Base-by-base conservation (phyloP, 2,888 invertebrate species). In the Oligia latruncula region DNA sequence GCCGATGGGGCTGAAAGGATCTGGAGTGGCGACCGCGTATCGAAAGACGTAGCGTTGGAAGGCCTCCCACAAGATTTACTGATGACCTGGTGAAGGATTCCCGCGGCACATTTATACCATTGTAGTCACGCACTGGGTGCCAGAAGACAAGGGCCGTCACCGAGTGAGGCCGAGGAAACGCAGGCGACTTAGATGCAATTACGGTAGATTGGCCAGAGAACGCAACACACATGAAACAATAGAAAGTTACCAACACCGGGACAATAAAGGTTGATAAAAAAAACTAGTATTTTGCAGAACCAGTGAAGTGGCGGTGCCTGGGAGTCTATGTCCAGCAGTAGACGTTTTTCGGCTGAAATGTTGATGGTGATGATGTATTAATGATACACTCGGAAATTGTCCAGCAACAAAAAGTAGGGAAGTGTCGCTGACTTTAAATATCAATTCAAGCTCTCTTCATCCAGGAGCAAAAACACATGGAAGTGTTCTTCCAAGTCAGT, bases 401-500 rank as follows among this genome's bases (percentile, higher is more conserved):
- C 1, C 13, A 1, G n/a, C 1, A 29, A 43, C 5, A 55, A 43
- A 71, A 23, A 35, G 29, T 1, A 46, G 17, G 35, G 3, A 35
- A 52, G 29, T 64, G 35, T 35, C 60, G 40, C 20, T 70, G 8
- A 29, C 4, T 9, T 64, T 8, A 15, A 52, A 71, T 65, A 70
- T 23, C 43, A 35, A 15, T 52, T 49, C 4, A 35, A 35, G 52
- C 15, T 15, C 64, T n/a, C 8, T 40, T 23, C 15, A 55, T 40
- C 40, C 13, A 20, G n/a, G 23, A 71, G 11, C 35, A 85, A 74
- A 85, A 78, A 81, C 1, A 11, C 23, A 46, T n/a, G 66, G 40
- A 74, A 86, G 20, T 60, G 60, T n/a, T 86, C 66, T 64, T 73
- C 23, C 66, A 52, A 77, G 49, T n/a, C 64, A 66, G 35, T 17